Conservation (phyloP, 2,113 vertebrate genomes). For the Patagioenas fasciata region DNA sequence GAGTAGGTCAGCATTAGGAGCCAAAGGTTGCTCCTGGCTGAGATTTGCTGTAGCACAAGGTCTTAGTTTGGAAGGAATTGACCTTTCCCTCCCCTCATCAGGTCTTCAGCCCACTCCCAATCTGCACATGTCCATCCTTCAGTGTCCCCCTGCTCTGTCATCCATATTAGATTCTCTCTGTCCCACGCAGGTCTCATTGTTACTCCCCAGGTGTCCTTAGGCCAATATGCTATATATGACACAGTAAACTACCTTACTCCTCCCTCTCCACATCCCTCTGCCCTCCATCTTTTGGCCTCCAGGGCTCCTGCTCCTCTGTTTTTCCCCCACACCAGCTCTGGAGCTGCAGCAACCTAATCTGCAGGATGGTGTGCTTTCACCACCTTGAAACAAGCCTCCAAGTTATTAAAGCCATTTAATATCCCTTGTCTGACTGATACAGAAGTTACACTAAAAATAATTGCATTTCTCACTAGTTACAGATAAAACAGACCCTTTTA, state of each 20-base stretch:
- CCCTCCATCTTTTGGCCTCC: not conserved
- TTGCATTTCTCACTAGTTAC: not conserved
- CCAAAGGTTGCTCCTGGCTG: not conserved
- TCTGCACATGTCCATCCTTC: not conserved
- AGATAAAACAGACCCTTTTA: not conserved
- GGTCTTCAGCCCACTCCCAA: not conserved
- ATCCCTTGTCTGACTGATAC: not conserved
- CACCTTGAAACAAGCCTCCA: not conserved
- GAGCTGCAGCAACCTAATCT: fast-evolving
- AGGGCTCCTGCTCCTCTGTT: not conserved
- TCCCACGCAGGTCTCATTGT: not conserved
- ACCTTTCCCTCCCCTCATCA: not conserved
- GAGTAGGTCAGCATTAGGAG: not conserved
- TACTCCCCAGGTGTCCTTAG: not conserved
- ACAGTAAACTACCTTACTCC: not conserved
- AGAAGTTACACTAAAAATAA: not conserved
- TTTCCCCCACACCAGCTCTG: not conserved
- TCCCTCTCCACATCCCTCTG: not conserved
- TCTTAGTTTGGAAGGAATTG: not conserved
- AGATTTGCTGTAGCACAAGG: not conserved
- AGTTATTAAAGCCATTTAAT: not conserved
- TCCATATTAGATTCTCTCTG: not conserved
- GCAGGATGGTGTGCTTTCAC: not conserved
- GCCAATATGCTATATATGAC: not conserved
- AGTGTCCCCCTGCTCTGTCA: not conserved